Evolutionary conservation across 2,113 vertebrate genomes (phyloP), one percentile per base, ranked within the genome.

Genomic region (Psilopsiagon aymara): DNA sequence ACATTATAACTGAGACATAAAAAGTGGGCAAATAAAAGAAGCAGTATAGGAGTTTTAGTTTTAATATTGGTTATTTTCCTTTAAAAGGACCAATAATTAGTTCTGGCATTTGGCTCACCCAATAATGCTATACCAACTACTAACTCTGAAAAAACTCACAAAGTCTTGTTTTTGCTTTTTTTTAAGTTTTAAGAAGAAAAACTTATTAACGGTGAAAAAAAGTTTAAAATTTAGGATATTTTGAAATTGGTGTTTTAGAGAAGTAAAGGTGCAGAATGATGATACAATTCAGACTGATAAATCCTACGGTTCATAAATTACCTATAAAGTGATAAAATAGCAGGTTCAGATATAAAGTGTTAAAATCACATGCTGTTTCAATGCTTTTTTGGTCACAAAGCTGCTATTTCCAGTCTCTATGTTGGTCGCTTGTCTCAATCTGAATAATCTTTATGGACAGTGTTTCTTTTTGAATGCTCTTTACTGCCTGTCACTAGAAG

Each of bases 81-180:
- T 33, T 49, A 55, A 0, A 5, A 81, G 52, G 7, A 67, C 3
- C 27, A 17, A 7, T 1, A 0, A 41, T 62, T 62, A 49, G 3
- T 70, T 59, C 18, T 25, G 8, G 51, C 29, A 85, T 89, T 68
- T 87, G 13, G 27, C n/a, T 67, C 78, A 43, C 4, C 3, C 2
- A 68, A 31, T 55, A 64, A 60, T 63, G 21, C 3, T 59, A 23
- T 57, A 37, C 4, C 4, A 46, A 31, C 19, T 39, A 60, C 51
- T 27, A 76, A 66, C 27, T 46, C 31, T 21, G 17, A 20, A 31
- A 88, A 66, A 31, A 13, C 4, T 9, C 12, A 1, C 6, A 33
- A 15, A 28, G 2, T 29, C 41, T 55, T 33, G 11, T 9, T 55
- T 77, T 43, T 12, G 8, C 33, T 29, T 69, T 14, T 43, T 67